Base-by-base conservation (phyloP, 2,888 invertebrate genomes). In the Glyphotaelius pellucidus region DNA sequence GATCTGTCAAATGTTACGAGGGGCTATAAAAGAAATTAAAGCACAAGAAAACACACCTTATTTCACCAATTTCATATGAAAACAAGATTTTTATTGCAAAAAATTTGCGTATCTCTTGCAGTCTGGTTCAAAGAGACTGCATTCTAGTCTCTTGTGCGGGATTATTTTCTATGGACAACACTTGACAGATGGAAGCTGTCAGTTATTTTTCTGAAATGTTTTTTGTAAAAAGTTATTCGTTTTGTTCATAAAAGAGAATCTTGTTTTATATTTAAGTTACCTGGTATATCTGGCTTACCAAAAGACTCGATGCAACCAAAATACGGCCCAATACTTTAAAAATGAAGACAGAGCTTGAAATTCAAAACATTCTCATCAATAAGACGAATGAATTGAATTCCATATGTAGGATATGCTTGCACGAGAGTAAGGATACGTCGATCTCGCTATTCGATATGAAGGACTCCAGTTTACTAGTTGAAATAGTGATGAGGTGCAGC, bases 401-500 rank as follows among this genome's bases (percentile, higher is more conserved):
- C 11, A 9, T 91, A 1, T 91, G 91, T 32, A 47, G 91, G 35
- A 38, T 91, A 67, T 91, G 91, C 31, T 89, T 91, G 80, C 67
- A 84, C n/a, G 91, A 91, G 4, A 89, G 83, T n/a, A 32, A 42
- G 25, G 25, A 79, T 30, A 19, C 32, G 1, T 35, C 25, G 9
- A n/a, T 25, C 12, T 89, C 88, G 9, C 38, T 89, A 32, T 89
- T 89, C 25, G 88, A 89, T 79, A 79, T 80, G 7, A 35, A 38
- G 12, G 32, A 89, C 38, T 89, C 88, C n/a, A 89, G 38, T 79
- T 89, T 32, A 32, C n/a, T 32, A 31, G 67, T 38, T 31, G 88
- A 89, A 35, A 89, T 35, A 80, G 79, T 89, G 25, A 32, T 79
- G 31, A 79, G 67, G 9, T 89, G 88, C 38, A 80, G 79, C 1